These are phyloP conservation scores for Mola mola DNA, from an alignment of 2,113 vertebrate genomes.

Conservation along the genomic window DNA sequence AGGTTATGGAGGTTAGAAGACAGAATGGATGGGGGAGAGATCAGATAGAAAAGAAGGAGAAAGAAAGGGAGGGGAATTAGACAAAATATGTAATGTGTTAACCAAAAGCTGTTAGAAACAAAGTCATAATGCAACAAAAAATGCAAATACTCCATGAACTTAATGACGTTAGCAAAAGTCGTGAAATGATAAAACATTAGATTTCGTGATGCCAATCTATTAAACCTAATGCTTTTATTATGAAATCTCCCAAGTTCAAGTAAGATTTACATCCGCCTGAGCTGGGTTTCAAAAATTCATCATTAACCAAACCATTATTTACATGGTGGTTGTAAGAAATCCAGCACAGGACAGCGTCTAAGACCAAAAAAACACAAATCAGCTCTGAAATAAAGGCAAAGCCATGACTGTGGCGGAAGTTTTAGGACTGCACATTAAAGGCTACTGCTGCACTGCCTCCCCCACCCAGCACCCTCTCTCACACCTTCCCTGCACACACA, in stretches of 20 bases:
- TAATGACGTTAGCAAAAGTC: conserved; percentile 54
- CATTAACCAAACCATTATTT: not conserved
- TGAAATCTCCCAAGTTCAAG: conserved; percentile 39
- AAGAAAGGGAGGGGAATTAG: conserved; percentile 1
- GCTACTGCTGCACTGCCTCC: conserved; percentile 19
- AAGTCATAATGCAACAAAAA: conserved; percentile 50
- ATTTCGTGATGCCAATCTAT: conserved; percentile 17
- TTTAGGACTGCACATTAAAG: conserved; percentile 20
- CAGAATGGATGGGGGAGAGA: not conserved
- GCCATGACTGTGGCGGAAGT: conserved; percentile 17
- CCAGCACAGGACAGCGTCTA: conserved; percentile 6
- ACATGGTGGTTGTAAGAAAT: conserved; percentile 15
- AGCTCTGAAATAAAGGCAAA: conserved; percentile 15
- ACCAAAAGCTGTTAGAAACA: conserved; percentile 42
- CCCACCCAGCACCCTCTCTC: conserved; percentile 56
- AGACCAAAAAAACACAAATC: conserved; percentile 1
- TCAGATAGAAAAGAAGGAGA: conserved; percentile 2
- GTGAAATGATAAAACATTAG: conserved; percentile 14
- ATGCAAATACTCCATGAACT: conserved; percentile 44
- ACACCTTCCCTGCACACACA: conserved; percentile 64
- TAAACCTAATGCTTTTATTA: conserved; percentile 26
- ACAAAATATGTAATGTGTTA: conserved; percentile 19
- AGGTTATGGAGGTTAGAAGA: not conserved
- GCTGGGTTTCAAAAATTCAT: conserved; percentile 16
- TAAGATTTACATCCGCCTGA: conserved; percentile 8